These are phyloP conservation scores for Gallinago undulata DNA, from an alignment of 2,113 vertebrate genomes.

Conservation along the genomic window DNA sequence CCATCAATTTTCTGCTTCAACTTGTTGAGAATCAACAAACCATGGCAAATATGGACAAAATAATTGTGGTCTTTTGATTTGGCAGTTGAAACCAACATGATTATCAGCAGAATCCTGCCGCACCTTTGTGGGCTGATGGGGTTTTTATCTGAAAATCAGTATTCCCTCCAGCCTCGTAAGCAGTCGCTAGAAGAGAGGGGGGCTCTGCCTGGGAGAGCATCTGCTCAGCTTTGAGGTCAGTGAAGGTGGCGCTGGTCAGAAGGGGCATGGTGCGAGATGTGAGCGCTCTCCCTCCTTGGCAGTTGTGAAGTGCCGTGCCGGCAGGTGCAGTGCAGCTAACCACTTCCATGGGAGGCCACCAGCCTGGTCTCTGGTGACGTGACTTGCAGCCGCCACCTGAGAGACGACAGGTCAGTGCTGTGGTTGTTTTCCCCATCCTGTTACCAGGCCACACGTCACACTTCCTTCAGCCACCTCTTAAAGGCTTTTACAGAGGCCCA, in stretches of 20 bases:
- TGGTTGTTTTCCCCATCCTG: accelerated
- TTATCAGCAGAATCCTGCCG: neutral
- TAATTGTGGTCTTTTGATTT: neutral
- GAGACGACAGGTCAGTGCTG: neutral
- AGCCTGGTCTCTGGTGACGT: accelerated
- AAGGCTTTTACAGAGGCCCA: neutral
- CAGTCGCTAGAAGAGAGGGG: accelerated
- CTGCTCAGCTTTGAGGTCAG: neutral
- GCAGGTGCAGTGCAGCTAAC: neutral
- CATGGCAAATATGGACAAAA: neutral
- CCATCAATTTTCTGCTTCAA: neutral
- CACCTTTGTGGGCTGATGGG: neutral
- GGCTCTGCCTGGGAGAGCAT: neutral
- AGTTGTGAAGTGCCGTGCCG: neutral
- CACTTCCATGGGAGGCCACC: neutral
- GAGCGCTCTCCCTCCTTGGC: too few species aligned
- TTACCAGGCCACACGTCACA: accelerated
- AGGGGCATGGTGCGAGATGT: neutral
- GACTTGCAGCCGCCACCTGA: neutral
- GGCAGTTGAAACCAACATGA: neutral
- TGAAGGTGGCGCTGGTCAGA: neutral
- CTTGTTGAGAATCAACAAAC: neutral
- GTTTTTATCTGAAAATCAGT: neutral
- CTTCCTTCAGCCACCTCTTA: neutral
- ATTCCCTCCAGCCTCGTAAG: neutral